Base-by-base conservation (phyloP, 2,888 invertebrate genomes). In the Halictus ligatus region DNA sequence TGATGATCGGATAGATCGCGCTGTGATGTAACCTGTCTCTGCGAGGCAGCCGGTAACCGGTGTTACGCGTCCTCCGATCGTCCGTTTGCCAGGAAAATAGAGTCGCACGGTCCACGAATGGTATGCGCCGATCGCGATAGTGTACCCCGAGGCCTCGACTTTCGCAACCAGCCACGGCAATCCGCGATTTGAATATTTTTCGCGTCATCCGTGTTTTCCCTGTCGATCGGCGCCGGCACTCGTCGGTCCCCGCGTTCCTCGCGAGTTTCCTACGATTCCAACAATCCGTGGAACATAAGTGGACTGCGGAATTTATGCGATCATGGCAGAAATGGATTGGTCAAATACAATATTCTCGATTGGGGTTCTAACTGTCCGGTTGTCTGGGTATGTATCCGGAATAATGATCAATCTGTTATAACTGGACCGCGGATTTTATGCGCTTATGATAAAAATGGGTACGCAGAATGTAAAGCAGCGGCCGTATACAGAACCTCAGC, bases 1-100 rank as follows among this genome's bases (percentile, higher is more conserved):
- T 21, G 83, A 81, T 69, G 50, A 21, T 67, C 81, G 46, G 48
- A 64, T 48, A 67, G 84, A 82, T 84, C 35, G 80, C 69, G 80
- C 69, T 43, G 50, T 83, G 81, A 88, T 67, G 82, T 77, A 88
- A 88, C 60, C 50, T 67, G 25, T 25, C 4, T 35, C 29, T 76
- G 21, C 35, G 21, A 10, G 13, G 50, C 2, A 80, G 35, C 74
- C 35, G n/a, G 78, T 46, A 71, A 25, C 78, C 48, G 74, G 50
- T 75, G 71, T 64, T 78, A 60, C 74, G 80, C 72, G 71, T 64
- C 48, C 71, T 7, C 64, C 76, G n/a, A 29, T 71, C n/a, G 71
- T n/a, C 18, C 46, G n/a, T 60, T 48, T 58, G 12, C 29, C n/a
- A 67, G 64, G 54, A 71, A 78, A 75, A 85, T 84, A 48, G 80